Evolutionary conservation across 2,888 invertebrate genomes (phyloP), one percentile per base, ranked within the genome.

Genomic region (Lithophane semibrunnea): DNA sequence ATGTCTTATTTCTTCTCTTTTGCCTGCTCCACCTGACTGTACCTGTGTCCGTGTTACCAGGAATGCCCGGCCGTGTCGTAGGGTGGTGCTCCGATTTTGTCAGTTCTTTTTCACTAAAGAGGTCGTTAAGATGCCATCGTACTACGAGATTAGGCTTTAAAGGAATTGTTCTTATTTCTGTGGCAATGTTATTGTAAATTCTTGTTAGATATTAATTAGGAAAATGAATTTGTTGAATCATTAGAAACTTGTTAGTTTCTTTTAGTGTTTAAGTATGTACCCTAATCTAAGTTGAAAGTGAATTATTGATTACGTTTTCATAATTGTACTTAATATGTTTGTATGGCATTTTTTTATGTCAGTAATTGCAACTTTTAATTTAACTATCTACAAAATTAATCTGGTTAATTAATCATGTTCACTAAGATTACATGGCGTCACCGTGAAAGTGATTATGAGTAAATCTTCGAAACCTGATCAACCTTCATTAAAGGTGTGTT

Each of bases 61-160:
- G 91, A 92, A 92, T 86, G 80, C 70, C 76, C 82, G 86, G 86
- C 90, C 82, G 88, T 84, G 93, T 86, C 84, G 87, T 81, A 90
- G 91, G 86, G 86, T 84, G 87, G 86, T 88, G 87, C 91, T 87
- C 92, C 82, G 89, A 89, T 92, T 92, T 90, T 89, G 90, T 88
- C 91, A 88, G 90, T 91, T 91, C 86, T 94, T 94, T 91, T 89
- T 88, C 91, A 87, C 94, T 94, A 94, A 95, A 93, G 91, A 92
- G 91, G 91, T 90, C 90, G 90, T 94, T 89, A 80, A 92, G 94
- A 95, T 95, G 67, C 52, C 91, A 95, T 94, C 92, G 75, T 61
- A 64, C 76, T 74, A 73, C 47, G 75, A 84, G 85, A 87, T 89
- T 87, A 84, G 77, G 65, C 74, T 70, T 63, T 73, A 68, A 65